phyloP scores from a whole-genome alignment of 2,113 vertebrate genomes.

The Dasyurus viverrinus region DNA sequence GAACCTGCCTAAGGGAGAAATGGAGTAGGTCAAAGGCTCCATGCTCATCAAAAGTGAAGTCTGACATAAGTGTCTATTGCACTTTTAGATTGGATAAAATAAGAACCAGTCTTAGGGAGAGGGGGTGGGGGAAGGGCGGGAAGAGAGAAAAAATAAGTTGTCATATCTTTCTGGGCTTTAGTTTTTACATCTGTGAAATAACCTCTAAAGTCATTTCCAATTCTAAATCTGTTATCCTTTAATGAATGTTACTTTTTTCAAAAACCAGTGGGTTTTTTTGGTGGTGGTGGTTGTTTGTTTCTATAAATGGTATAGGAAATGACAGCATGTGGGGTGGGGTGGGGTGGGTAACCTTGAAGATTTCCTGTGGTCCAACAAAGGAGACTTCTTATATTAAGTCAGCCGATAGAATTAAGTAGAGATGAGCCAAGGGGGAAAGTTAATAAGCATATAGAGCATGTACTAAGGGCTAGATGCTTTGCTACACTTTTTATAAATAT shows the following conservation, averaged over 20 bases:
- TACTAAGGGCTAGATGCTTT: neutral
- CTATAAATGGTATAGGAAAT: neutral
- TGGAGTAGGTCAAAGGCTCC: neutral
- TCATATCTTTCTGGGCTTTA: neutral
- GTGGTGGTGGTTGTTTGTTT: neutral
- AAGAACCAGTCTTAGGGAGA: neutral
- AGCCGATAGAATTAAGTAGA: neutral
- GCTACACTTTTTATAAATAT: neutral
- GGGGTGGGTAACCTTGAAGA: neutral
- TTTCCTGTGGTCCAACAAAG: neutral
- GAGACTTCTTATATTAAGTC: neutral
- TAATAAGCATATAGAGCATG: neutral
- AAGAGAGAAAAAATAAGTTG: neutral
- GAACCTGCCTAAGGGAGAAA: neutral
- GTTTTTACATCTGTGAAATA: neutral
- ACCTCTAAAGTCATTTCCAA: neutral
- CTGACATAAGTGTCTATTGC: neutral
- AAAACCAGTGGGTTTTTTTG: neutral
- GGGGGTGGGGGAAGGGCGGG: neutral
- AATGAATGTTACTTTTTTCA: neutral
- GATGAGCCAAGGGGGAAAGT: neutral
- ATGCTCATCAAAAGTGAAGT: neutral
- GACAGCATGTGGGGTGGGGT: neutral
- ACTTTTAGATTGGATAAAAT: neutral
- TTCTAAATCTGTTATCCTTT: neutral